These are phyloP conservation scores for Tethya wilhelma DNA, from an alignment of 37 sponge, comb jelly and placozoan species.

Conservation along the genomic window DNA sequence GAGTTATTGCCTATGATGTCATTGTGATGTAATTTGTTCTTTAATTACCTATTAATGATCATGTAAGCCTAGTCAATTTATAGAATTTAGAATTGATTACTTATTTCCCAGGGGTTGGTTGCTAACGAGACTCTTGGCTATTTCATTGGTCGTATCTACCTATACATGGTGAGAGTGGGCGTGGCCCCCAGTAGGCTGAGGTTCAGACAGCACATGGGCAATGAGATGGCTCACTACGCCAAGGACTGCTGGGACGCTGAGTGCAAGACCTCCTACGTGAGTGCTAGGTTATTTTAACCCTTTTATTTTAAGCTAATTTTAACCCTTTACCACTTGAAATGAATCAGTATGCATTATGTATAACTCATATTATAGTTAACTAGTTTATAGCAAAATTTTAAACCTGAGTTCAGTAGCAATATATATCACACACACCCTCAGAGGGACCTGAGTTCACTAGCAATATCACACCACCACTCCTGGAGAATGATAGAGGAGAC, in stretches of 20 bases:
- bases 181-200: constrained; percentile 78
- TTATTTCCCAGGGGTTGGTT: constrained; percentile 66
- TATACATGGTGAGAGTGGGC: constrained; percentile 78
- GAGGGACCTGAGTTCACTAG: too few species aligned
- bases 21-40: background rate
- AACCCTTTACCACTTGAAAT: too few species aligned
- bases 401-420: too few species aligned
- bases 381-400: too few species aligned
- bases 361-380: too few species aligned
- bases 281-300: background rate
- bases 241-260: constrained; percentile 99
- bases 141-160: constrained; percentile 90
- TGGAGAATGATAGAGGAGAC: too few species aligned
- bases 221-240: constrained; percentile 99
- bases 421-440: too few species aligned
- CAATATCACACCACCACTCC: too few species aligned
- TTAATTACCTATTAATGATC: background rate
- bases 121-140: constrained; percentile 90
- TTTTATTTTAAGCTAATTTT: too few species aligned
- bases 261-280: constrained; percentile 91
- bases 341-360: too few species aligned
- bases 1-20: constrained; percentile 4
- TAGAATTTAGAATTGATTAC: too few species aligned
- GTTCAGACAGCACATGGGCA: constrained; percentile 95
- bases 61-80: background rate